These are phyloP conservation scores for Zosterops borbonicus DNA, from an alignment of 2,113 vertebrate genomes.

Conservation along the genomic window DNA sequence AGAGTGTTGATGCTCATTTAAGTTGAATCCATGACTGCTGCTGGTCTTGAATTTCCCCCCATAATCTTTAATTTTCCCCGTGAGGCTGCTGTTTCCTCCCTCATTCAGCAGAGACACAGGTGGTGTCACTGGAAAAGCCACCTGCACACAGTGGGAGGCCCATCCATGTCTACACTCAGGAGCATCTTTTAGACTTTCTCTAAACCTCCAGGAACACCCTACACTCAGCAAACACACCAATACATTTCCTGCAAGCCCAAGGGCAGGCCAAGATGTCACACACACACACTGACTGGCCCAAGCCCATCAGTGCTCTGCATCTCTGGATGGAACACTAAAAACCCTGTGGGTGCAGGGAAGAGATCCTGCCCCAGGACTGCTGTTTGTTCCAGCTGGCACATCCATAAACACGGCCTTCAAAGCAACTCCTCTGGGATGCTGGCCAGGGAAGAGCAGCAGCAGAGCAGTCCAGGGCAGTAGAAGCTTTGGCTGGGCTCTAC, in stretches of 20 bases:
- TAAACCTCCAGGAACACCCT: not conserved
- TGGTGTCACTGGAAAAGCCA: not conserved
- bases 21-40: not conserved
- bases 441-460: conserved; percentile 24
- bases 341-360: not conserved
- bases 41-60: not conserved
- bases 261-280: not conserved
- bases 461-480: not conserved
- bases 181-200: not conserved
- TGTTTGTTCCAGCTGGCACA: conserved; percentile 16
- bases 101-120: not conserved
- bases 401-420: not conserved
- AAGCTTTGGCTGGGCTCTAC: not conserved
- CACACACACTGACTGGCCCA: not conserved
- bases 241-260: not conserved
- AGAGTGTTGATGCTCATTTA: not conserved
- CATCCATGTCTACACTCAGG: not conserved
- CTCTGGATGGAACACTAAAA: not conserved
- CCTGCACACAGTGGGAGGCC: not conserved
- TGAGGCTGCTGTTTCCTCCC: not conserved
- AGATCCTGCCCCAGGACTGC: not conserved
- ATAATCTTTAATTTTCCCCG: not conserved
- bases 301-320: not conserved
- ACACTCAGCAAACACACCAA: not conserved
- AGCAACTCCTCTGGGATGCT: not conserved